A percentile compares a stretch with the other conserved stretches of the same genome.
These are phyloP conservation scores for Mastomys natalensis DNA, from an alignment of 2,113 vertebrate genomes.

Conservation along the genomic window DNA sequence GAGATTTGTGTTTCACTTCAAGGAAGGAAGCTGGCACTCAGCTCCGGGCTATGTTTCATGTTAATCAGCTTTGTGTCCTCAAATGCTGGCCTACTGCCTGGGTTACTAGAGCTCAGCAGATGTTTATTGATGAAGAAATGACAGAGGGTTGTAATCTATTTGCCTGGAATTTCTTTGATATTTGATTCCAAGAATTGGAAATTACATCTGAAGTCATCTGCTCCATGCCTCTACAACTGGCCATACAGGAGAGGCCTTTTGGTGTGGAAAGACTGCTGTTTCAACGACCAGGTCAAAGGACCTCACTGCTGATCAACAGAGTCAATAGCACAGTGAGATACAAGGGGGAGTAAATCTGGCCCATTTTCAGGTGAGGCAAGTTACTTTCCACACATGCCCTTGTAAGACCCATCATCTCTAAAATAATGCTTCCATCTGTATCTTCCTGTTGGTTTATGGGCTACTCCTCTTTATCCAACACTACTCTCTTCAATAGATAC, in stretches of 20 bases:
- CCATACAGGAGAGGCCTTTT: not conserved
- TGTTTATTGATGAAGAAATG: conserved; percentile 60
- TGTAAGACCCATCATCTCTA: not conserved
- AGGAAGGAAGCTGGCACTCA: not conserved
- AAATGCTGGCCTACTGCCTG: not conserved
- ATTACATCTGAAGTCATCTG: not conserved
- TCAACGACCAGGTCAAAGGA: not conserved
- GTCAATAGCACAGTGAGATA: not conserved
- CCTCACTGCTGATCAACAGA: not conserved
- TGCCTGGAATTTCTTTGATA: conserved; percentile 60
- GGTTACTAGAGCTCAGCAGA: conserved; percentile 46
- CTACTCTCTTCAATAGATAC: not conserved
- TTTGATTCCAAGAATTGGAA: conserved; percentile 63
- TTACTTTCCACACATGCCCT: not conserved
- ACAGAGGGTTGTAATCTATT: not conserved
- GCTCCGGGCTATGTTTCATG: not conserved
- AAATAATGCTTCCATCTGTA: not conserved
- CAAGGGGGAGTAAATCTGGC: not conserved
- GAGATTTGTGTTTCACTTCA: conserved; percentile 1
- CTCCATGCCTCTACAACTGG: not conserved
- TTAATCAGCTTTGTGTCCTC: not conserved
- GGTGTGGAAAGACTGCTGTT: not conserved
- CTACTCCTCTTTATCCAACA: not conserved
- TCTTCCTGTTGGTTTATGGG: not conserved
- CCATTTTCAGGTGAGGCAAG: not conserved